Base-by-base conservation (phyloP, 2,113 vertebrate species). In the Hiodon alosoides region DNA sequence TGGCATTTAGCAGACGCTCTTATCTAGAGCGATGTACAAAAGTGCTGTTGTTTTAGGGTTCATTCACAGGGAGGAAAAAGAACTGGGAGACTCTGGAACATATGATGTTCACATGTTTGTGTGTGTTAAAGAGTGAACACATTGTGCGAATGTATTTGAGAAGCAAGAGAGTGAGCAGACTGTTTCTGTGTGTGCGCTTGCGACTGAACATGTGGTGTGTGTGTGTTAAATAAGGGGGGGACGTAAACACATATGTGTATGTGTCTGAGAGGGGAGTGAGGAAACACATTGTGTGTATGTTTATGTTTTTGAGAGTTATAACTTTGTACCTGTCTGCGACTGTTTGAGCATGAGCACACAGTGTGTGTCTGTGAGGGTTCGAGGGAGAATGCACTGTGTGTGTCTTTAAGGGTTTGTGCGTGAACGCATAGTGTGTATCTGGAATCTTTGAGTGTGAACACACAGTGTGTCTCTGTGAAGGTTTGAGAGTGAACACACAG, bases 371-470 rank as follows among this genome's bases (percentile, higher is more conserved):
- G 31, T 31, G 31, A 31, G 31, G 31, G 31, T 31, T 46, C 10
- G 54, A 57, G 13, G 11, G 51, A 8, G 13, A 54, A 51, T 54
- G 2, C 13, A 55, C 5, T 65, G 60, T 50, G 46, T 72, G 46
- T 51, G 59, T 58, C 7, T 7, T 0, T 31, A 2, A 31, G 31
- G 31, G 31, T 31, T 31, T 31, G 31, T 1, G 31, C 31, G 31
- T 31, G 31, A 31, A 31, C 31, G 31, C 31, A 31, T 31, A 31
- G 31, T 31, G 31, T 31, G 31, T 2, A 31, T 16, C 83, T 87
- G 81, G 82, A 80, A 52, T 81, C 75, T 55, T 60, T 80, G 67
- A 80, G 83, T 86, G 59, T 85, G 87, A 94, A 89, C 91, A n/a
- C 31, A 2, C 31, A 31, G 31, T 0, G 31, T 31, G 31, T 31